Evolutionary conservation across 92 coral and sea anemone genomes (phyloP).

Genomic region (Zoanthus gigantus): DNA sequence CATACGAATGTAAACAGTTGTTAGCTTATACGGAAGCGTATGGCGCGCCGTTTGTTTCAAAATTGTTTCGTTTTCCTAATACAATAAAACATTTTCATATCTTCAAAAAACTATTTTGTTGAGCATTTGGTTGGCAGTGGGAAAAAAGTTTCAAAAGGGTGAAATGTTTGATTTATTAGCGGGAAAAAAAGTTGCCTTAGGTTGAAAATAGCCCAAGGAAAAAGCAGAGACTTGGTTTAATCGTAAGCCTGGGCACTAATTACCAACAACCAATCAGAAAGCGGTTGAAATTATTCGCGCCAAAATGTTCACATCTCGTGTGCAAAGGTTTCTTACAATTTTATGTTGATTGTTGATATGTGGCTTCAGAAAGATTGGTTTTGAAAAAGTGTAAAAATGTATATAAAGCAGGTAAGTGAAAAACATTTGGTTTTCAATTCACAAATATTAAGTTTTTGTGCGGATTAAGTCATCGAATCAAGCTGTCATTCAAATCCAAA

Average conservation of each 20-base stretch:
- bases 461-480: background rate
- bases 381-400: conserved; percentile 62
- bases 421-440: background rate
- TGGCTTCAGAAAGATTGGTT: conserved; percentile 36
- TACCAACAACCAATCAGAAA: conserved; percentile 53
- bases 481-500: conserved; percentile 40
- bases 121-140: too few relatives aligned
- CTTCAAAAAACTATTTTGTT: too few relatives aligned
- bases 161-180: too few relatives aligned
- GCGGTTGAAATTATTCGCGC: conserved; percentile 66
- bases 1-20: too few relatives aligned
- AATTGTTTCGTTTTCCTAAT: conserved; percentile 44
- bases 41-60: conserved; percentile 73
- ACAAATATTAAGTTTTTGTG: background rate
- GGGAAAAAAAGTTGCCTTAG: too few relatives aligned
- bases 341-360: background rate
- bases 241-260: conserved; percentile 28
- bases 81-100: background rate
- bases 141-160: too few relatives aligned
- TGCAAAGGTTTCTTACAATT: conserved; percentile 35
- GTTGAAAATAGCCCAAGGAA: too few relatives aligned
- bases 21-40: background rate
- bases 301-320: conserved; percentile 65
- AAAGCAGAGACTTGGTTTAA: too few relatives aligned
- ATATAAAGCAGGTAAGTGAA: conserved; percentile 85